phyloP scores from a whole-genome alignment of 1,140 invertebrate species.

The Cherax destructor region DNA sequence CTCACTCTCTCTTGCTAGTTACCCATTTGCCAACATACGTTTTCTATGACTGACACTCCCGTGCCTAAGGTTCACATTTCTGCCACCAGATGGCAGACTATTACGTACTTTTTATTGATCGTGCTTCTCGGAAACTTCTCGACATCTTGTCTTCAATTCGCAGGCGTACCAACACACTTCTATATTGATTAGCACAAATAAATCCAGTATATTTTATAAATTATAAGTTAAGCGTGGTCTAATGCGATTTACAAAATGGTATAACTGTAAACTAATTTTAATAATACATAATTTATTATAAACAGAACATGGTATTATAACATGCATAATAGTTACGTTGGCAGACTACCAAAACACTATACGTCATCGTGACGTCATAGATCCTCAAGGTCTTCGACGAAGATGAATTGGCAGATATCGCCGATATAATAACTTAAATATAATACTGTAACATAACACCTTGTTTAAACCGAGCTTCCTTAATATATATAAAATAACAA shows the following conservation, averaged over 20 bases:
- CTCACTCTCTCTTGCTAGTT: not conserved
- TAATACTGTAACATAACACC: not conserved
- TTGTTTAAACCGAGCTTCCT: not conserved
- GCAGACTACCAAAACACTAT: conserved; percentile 49
- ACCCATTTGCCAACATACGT: not conserved
- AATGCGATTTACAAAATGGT: too few relatives aligned
- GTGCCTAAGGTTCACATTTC: not conserved
- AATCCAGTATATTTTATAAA: not conserved
- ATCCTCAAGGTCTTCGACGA: conserved; percentile 51
- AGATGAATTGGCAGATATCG: conserved; percentile 17
- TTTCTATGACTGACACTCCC: not conserved
- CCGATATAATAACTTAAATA: not conserved
- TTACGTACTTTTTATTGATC: conserved; percentile 62
- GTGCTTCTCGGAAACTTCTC: conserved; percentile 60
- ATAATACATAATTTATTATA: not conserved
- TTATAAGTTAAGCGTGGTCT: not conserved
- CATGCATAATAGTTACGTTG: conserved; percentile 4
- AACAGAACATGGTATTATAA: too few relatives aligned
- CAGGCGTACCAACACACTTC: conserved; percentile 33
- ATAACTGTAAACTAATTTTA: too few relatives aligned
- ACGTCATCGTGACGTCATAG: conserved; percentile 62
- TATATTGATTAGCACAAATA: not conserved
- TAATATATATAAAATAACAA: not conserved
- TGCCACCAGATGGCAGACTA: conserved; percentile 63
- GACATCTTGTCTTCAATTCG: conserved; percentile 52